Evolutionary conservation across 1,140 invertebrate genomes (phyloP).

Genomic region (Zaprionus ghesquierei): DNA sequence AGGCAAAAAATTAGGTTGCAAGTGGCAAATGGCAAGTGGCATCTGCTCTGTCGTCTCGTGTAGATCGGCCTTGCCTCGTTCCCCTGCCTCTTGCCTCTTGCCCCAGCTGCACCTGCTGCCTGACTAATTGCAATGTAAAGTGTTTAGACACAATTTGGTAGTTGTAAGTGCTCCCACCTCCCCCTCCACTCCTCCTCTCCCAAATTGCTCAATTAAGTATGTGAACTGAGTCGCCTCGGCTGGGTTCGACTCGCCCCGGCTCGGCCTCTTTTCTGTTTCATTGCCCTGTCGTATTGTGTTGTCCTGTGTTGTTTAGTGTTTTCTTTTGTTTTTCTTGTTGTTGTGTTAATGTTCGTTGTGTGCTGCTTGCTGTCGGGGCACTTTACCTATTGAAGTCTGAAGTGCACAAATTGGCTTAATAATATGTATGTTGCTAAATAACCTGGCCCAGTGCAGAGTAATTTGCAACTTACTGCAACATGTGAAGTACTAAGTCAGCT

Average conservation of each 20-base stretch:
- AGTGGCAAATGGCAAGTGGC: conserved; percentile 10
- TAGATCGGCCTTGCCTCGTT: not conserved
- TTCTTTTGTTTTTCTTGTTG: not conserved
- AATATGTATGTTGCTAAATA: conserved; percentile 25
- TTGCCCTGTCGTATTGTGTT: conserved; percentile 15
- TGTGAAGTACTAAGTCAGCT: no score
- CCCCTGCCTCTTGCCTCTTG: not conserved
- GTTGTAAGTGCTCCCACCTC: conserved; percentile 22
- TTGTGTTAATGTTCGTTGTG: not conserved
- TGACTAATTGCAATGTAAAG: conserved; percentile 68
- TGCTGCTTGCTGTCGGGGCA: conserved; percentile 5
- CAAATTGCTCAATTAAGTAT: conserved; percentile 57
- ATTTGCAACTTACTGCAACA: conserved; percentile 8
- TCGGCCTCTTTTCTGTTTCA: not conserved
- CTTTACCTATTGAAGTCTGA: conserved; percentile 31
- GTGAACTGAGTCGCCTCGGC: conserved; percentile 6
- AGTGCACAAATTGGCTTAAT: conserved; percentile 27
- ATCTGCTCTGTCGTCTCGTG: not conserved
- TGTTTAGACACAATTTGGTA: conserved; percentile 63
- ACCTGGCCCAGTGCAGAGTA: not conserved
- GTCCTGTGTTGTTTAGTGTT: not conserved
- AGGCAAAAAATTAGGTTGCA: conserved; percentile 9
- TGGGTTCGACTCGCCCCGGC: not conserved
- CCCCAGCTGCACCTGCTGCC: conserved; percentile 3
- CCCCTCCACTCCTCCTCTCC: not conserved